These are phyloP conservation scores for Cephus pygmeus DNA, from an alignment of 2,888 invertebrate genomes.

Conservation along the genomic window DNA sequence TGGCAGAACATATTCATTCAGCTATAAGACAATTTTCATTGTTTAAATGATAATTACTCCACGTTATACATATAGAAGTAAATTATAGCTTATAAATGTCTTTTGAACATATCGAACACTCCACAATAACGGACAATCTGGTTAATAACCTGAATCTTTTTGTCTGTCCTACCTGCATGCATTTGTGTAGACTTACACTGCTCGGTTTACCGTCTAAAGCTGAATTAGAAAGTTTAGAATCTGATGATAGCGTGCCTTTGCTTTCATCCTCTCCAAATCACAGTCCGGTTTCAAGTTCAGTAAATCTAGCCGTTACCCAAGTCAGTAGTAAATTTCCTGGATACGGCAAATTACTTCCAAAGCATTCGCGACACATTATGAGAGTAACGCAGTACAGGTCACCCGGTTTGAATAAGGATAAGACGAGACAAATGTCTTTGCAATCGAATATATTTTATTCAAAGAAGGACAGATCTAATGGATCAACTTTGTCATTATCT, in stretches of 20 bases:
- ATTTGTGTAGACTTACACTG: constrained; percentile 48
- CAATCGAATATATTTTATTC: constrained; percentile 13
- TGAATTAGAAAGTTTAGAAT: constrained; percentile 46
- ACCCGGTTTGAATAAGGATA: neutral
- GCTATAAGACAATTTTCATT: neutral
- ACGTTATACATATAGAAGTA: neutral
- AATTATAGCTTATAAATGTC: neutral
- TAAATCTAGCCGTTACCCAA: constrained; percentile 27
- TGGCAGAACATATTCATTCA: neutral
- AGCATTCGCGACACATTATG: constrained; percentile 29
- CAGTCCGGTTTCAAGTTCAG: constrained; percentile 34
- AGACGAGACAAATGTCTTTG: constrained; percentile 28
- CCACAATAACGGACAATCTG: neutral
- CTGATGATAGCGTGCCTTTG: constrained; percentile 50
- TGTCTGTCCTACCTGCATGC: constrained; percentile 47
- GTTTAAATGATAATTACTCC: neutral
- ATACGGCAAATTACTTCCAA: constrained; percentile 31
- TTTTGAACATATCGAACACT: neutral
- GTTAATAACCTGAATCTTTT: constrained; percentile 28
- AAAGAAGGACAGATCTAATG: constrained; percentile 12
- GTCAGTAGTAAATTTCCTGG: constrained; percentile 43
- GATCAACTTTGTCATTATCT: constrained; percentile 46
- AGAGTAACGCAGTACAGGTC: constrained; percentile 38
- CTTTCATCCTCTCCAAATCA: constrained; percentile 37
- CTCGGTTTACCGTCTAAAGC: constrained; percentile 49